A percentile compares a stretch with the other conserved stretches of the same genome.
phyloP scores from a whole-genome alignment of 2,888 invertebrate genomes.

The Vandiemenella viatica region DNA sequence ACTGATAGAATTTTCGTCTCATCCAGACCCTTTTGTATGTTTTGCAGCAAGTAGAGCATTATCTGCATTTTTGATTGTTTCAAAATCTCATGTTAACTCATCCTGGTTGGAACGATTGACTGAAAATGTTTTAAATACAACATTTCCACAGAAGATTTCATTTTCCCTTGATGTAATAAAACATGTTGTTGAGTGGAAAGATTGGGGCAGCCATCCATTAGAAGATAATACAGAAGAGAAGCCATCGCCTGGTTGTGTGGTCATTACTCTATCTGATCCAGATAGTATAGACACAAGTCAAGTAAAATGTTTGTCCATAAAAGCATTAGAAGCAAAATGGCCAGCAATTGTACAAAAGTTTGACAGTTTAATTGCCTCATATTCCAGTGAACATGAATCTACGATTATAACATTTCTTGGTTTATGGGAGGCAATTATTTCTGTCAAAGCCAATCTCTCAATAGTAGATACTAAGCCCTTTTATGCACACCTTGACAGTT shows the following conservation, averaged over 20 bases:
- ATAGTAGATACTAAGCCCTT: conserved; percentile 80
- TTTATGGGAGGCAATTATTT: conserved; percentile 79
- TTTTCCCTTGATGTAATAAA: conserved; percentile 74
- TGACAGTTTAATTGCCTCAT: conserved; percentile 32
- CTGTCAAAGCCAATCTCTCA: conserved; percentile 78
- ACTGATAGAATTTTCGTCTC: conserved; percentile 62
- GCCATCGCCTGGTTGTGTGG: conserved; percentile 27
- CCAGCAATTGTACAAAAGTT: conserved; percentile 54
- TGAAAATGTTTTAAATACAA: conserved; percentile 44
- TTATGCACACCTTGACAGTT: conserved; percentile 67
- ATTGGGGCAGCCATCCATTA: conserved; percentile 61
- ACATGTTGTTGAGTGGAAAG: conserved; percentile 78
- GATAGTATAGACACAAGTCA: conserved; percentile 75
- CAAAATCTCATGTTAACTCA: conserved; percentile 65
- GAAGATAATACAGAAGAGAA: conserved; percentile 41
- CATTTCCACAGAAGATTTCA: conserved; percentile 50
- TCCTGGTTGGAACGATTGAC: conserved; percentile 54
- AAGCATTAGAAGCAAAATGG: conserved; percentile 74
- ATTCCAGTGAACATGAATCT: conserved; percentile 32
- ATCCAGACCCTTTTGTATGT: conserved; percentile 63
- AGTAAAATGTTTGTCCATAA: conserved; percentile 72
- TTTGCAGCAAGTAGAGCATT: conserved; percentile 66
- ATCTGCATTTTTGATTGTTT: conserved; percentile 68
- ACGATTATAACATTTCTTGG: conserved; percentile 60
- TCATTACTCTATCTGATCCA: conserved; percentile 45